Evolutionary conservation across 2,113 vertebrate species (phyloP).

Genomic region (Camelus bactrianus): DNA sequence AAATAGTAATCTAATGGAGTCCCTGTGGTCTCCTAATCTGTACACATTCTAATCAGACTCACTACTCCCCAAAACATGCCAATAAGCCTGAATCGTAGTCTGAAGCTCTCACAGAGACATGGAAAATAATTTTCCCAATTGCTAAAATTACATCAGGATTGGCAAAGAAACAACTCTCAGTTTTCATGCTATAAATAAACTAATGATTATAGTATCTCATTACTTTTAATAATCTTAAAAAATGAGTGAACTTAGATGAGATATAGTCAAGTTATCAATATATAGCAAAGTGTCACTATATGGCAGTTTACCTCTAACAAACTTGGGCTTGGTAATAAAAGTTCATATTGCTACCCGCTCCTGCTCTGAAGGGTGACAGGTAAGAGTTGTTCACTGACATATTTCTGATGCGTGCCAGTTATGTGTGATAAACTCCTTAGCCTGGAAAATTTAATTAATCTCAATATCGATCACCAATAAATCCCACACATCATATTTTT

Average conservation of each 20-base stretch:
- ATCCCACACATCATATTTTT: conserved; percentile 6
- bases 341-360: neutral
- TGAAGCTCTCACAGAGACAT: conserved; percentile 14
- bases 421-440: neutral
- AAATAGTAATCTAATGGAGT: neutral
- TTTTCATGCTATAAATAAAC: conserved; percentile 37
- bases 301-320: neutral
- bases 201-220: neutral
- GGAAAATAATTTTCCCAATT: conserved; percentile 11
- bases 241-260: neutral
- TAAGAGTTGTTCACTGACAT: neutral
- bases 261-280: neutral
- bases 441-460: conserved; percentile 40
- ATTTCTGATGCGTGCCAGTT: neutral
- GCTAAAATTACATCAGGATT: neutral
- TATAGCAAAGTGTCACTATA: neutral
- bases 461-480: neutral
- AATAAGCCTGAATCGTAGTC: neutral
- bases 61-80: neutral
- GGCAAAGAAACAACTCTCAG: conserved; percentile 18
- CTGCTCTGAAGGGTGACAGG: neutral
- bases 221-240: conserved; percentile 33
- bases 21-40: neutral
- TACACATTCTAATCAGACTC: neutral
- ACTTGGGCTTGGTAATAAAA: conserved; percentile 36